These are phyloP conservation scores for Puntigrus tetrazona DNA, from an alignment of 2,113 vertebrate genomes.

Conservation along the genomic window DNA sequence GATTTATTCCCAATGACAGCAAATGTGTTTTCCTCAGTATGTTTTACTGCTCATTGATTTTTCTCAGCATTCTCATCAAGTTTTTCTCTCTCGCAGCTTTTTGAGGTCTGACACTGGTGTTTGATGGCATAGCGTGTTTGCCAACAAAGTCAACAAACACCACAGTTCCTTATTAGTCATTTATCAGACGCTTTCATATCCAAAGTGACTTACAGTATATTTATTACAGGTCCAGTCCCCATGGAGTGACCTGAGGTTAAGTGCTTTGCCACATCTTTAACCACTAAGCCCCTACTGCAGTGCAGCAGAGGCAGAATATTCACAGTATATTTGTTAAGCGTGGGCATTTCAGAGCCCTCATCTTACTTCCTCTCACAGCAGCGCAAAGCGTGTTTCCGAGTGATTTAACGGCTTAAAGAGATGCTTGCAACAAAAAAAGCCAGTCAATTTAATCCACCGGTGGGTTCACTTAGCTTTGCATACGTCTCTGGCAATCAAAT, in stretches of 20 bases:
- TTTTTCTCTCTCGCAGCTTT: conserved; percentile 28
- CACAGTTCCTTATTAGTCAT: conserved; percentile 31
- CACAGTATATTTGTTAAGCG: not conserved
- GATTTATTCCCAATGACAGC: conserved; percentile 37
- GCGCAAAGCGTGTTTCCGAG: not conserved
- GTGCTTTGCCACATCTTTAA: not conserved
- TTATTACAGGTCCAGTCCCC: not conserved
- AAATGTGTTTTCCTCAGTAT: conserved; percentile 42
- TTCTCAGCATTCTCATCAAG: conserved; percentile 27
- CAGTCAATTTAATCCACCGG: conserved; percentile 19
- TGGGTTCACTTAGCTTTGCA: conserved; percentile 19
- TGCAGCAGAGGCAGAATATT: conserved; percentile 9
- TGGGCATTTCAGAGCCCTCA: not conserved
- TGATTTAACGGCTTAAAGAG: conserved; percentile 34
- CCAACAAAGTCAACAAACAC: conserved; percentile 29
- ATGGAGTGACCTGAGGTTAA: conserved; percentile 6
- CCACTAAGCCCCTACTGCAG: not conserved
- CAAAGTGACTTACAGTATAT: conserved; percentile 30
- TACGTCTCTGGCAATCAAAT: conserved; percentile 23
- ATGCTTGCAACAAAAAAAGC: conserved; percentile 8
- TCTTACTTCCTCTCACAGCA: conserved; percentile 12
- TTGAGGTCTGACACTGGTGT: conserved; percentile 20
- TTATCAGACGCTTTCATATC: conserved; percentile 16
- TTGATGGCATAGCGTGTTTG: conserved; percentile 9
- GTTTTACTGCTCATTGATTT: conserved; percentile 50